Base-by-base conservation (phyloP, 1,140 invertebrate species). In the Tribolium madens region DNA sequence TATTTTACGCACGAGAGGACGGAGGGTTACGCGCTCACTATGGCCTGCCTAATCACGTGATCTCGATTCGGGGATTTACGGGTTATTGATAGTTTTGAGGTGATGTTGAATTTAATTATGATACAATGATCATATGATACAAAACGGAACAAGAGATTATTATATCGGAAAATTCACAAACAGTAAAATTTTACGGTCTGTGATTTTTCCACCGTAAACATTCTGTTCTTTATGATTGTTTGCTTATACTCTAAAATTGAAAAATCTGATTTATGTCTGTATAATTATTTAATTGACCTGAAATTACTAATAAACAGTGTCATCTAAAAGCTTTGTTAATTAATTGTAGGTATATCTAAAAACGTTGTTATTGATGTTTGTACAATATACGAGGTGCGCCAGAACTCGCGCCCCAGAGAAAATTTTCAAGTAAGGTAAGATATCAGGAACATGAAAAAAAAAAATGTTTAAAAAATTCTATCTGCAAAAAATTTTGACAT, bases 1-100 rank as follows among this genome's bases (percentile, higher is more conserved):
- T 15, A 26, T 64, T 57, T 57, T 57, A 17, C 52, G 52, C 14
- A n/a, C 2, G 21, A 42, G 57, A 64, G 57, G 26, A 13, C 57
- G 57, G 57, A 64, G 13, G 14, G 14, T 13, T 1, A 13, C 31
- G 57, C 57, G 52, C 4, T 57, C 52, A 18, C n/a, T n/a, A n/a
- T n/a, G n/a, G n/a, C 2, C 17, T 9, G 50, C n/a, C n/a, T n/a
- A n/a, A n/a, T n/a, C n/a, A 9, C 12, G 50, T 7, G 13, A 52
- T 52, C 50, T 17, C 50, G 14, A 13, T 9, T 52, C 5, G n/a
- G 21, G 21, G 21, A 5, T 26, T 26, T 26, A 26, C 21, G 3
- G 21, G 21, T 26, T 26, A 26, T 26, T 26, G 21, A 26, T 26
- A 26, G 21, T 26, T 26, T 26, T 26, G 21, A 4, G 3, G 21